Conservation (phyloP, 2,113 vertebrate genomes). For the Tachycineta bicolor region DNA sequence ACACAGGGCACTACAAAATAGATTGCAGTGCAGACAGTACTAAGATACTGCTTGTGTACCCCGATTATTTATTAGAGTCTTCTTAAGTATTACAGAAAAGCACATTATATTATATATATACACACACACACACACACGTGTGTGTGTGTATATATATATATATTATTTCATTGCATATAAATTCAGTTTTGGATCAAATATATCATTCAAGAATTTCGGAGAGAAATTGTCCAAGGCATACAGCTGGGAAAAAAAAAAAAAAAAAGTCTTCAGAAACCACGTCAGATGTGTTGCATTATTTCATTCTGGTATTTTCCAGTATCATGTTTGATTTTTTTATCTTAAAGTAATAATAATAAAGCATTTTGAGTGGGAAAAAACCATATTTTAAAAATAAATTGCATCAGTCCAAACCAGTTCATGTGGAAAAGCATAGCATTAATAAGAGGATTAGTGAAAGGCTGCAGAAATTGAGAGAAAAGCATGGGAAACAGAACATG, state of each 20-base stretch:
- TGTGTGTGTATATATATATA: background rate
- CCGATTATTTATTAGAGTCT: background rate
- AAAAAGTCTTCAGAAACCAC: background rate
- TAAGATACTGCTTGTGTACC: background rate
- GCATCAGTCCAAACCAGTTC: background rate
- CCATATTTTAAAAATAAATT: background rate
- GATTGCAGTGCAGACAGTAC: background rate
- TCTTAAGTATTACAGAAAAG: background rate
- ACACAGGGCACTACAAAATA: background rate
- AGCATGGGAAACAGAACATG: background rate
- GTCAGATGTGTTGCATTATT: background rate
- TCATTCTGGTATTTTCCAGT: background rate
- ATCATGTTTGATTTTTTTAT: background rate
- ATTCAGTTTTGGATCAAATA: background rate
- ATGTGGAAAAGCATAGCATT: background rate
- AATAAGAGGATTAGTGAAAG: background rate
- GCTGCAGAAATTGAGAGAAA: background rate
- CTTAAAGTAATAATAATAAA: background rate
- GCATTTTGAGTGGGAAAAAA: accelerated
- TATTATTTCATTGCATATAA: background rate
- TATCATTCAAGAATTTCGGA: background rate
- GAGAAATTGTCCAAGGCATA: background rate
- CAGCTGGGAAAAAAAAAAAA: background rate
- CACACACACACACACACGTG: no score
- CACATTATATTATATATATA: background rate